Evolutionary conservation across 2,888 invertebrate genomes (phyloP).

Genomic region (Pheosia tremula): DNA sequence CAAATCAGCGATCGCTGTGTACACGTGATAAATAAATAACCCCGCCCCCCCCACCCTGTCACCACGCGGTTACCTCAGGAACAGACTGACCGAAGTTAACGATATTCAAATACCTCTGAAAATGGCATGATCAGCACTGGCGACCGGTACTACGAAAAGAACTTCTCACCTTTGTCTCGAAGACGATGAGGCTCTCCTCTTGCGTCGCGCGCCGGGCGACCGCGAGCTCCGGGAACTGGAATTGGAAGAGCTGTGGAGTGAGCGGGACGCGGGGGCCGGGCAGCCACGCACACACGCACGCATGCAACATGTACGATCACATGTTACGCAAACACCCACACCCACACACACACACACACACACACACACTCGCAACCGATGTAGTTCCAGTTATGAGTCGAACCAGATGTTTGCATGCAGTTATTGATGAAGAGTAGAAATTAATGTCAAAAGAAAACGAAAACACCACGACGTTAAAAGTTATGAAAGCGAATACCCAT

Average conservation of each 20-base stretch:
- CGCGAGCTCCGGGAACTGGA: conserved; percentile 83
- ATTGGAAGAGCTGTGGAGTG: conserved; percentile 83
- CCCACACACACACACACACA: conserved; percentile 26
- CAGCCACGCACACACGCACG: conserved; percentile 27
- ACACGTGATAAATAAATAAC: no score
- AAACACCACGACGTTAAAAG: conserved; percentile 68
- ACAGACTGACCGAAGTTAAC: no score
- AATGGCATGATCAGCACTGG: neutral
- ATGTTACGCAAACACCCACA: conserved; percentile 29
- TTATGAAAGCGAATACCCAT: conserved; percentile 75
- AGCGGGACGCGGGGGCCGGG: conserved; percentile 61
- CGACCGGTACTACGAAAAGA: conserved; percentile 11
- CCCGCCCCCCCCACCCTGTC: no score
- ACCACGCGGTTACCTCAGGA: no score
- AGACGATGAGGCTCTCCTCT: conserved; percentile 74
- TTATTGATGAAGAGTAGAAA: conserved; percentile 55
- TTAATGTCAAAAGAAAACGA: conserved; percentile 58
- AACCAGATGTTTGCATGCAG: conserved; percentile 58
- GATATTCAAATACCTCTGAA: neutral
- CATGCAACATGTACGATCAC: conserved; percentile 31
- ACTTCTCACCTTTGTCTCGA: conserved; percentile 74
- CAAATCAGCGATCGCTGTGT: no score
- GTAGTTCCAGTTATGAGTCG: conserved; percentile 54
- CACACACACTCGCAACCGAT: conserved; percentile 39
- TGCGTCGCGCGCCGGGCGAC: conserved; percentile 70